These are phyloP conservation scores for Sitta europaea DNA, from an alignment of 2,113 vertebrate species.

Conservation along the genomic window DNA sequence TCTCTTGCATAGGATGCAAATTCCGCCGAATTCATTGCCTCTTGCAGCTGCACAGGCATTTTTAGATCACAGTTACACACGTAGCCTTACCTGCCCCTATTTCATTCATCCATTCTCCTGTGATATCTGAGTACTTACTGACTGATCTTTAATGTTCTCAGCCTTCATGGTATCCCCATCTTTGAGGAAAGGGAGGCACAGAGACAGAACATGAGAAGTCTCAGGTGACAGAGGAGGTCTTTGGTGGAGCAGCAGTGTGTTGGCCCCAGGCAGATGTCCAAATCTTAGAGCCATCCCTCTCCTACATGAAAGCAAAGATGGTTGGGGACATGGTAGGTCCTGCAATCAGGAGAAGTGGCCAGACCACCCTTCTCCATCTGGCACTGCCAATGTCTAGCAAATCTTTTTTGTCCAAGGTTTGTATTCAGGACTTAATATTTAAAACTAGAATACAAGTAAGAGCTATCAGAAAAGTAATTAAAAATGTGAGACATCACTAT, in stretches of 20 bases:
- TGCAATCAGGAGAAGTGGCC: neutral
- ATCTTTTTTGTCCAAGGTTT: neutral
- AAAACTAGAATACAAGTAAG: neutral
- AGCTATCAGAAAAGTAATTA: neutral
- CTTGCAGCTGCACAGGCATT: neutral
- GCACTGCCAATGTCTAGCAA: neutral
- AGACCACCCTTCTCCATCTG: neutral
- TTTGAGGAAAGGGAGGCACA: neutral
- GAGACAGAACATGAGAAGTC: neutral
- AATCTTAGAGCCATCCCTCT: neutral
- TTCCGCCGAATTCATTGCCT: neutral
- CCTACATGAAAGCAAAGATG: neutral
- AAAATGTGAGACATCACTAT: neutral
- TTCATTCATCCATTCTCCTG: neutral
- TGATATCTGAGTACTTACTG: neutral
- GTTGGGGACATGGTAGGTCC: rapidly evolving
- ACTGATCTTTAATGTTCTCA: neutral
- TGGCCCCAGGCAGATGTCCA: neutral
- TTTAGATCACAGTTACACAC: neutral
- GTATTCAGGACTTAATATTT: neutral
- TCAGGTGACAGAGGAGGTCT: neutral
- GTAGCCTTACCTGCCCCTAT: neutral
- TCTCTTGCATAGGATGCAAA: neutral
- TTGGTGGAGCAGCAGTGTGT: neutral
- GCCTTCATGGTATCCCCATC: neutral